Conservation (phyloP, 2,888 invertebrate genomes). For the Adineta ricciae region DNA sequence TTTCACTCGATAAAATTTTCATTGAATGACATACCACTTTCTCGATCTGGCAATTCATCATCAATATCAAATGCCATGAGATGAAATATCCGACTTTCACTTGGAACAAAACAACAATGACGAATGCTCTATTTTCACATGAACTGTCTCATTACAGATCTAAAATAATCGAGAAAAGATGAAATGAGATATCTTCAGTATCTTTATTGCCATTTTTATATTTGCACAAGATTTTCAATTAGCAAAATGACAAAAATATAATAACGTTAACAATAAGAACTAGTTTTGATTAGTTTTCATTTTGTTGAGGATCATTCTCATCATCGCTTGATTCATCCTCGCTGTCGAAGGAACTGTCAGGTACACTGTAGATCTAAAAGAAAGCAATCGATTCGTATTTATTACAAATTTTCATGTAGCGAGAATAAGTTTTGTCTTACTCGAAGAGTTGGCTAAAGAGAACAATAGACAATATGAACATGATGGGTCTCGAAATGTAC, state of each 20-base stretch:
- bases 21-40: background rate
- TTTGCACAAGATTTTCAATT: background rate
- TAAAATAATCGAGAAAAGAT: background rate
- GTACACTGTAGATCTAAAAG: conserved; percentile 1
- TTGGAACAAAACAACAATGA: background rate
- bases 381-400: background rate
- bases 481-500: too few relatives aligned
- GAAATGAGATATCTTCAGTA: background rate
- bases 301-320: background rate
- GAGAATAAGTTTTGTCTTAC: background rate
- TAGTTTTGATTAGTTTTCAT: background rate
- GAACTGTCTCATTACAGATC: background rate
- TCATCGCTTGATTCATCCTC: background rate
- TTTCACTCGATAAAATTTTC: too few relatives aligned
- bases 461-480: too few relatives aligned
- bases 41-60: conserved; percentile 31
- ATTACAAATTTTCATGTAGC: background rate
- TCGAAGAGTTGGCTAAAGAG: background rate
- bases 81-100: background rate
- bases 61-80: conserved; percentile 27
- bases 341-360: background rate
- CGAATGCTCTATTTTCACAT: background rate
- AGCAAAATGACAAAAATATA: background rate
- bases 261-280: background rate
- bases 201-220: background rate